Base-by-base conservation (phyloP, 2,797 vertebrate species). In the Sciurus vulgaris region DNA sequence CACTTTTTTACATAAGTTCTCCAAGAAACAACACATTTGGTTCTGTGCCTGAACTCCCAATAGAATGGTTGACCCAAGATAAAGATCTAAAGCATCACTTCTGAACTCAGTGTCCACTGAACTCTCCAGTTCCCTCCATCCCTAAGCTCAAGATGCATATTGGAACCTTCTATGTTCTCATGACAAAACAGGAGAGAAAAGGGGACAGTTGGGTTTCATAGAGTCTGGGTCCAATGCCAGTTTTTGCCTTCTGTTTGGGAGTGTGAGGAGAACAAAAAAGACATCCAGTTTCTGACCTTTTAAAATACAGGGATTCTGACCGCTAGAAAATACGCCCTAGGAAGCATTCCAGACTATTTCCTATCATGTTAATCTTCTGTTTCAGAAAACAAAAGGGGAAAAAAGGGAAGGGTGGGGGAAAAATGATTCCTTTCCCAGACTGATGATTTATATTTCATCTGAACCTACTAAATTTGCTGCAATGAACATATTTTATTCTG, bases 401-500 rank as follows among this genome's bases (percentile, higher is more conserved):
- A 30, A 65, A 69, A 5, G 24, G 10, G 76, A 63, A 54, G 20
- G 9, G 8, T 86, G 73, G 70, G 22, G 49, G 59, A 59, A 67
- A 47, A 67, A 47, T 13, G 4, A 22, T 93, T 81, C n/a, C 11
- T 1, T 59, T 81, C 17, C 77, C 82, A 65, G 18, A 17, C 6
- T 28, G 38, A 61, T 84, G 61, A 89, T 72, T 86, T 93, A 59
- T 2, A 78, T 82, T 94, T 92, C 41, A 26, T 82, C 17, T 69
- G 35, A 89, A 76, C 72, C 44, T 85, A 69, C 12, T 56, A 63
- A 92, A 35, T 73, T 72, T 88, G 81, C 33, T 81, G 67, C 49
- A 78, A 79, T 65, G 38, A 94, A 49, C 30, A 59, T 65, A 94
- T 70, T 94, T 77, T 94, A 90, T 85, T 95, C 8, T 77, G 11